These are phyloP conservation scores for Melinaea marsaeus DNA, from an alignment of 2,888 invertebrate genomes.

Conservation along the genomic window DNA sequence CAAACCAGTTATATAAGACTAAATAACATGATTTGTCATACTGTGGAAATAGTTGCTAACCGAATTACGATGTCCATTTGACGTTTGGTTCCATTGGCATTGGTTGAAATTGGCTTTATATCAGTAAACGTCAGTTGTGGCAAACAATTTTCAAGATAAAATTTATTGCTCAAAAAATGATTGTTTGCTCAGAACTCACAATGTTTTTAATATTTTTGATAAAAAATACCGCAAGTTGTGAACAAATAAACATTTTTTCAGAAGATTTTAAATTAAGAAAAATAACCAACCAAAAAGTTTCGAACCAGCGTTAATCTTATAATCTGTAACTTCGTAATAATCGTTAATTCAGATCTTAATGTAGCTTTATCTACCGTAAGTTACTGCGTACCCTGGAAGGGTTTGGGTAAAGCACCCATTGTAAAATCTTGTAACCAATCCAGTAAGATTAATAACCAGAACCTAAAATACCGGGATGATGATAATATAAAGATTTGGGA, in stretches of 20 bases:
- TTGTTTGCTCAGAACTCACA: too few species aligned
- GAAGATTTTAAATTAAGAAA: neutral
- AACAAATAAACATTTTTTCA: neutral
- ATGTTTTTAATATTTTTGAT: too few species aligned
- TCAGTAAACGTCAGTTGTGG: neutral
- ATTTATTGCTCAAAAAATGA: neutral
- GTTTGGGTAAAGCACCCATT: neutral
- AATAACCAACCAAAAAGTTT: neutral
- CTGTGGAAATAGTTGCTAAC: too few species aligned
- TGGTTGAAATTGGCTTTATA: neutral
- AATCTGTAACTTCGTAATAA: neutral
- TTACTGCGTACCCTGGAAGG: neutral
- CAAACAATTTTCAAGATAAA: neutral
- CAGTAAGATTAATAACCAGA: neutral
- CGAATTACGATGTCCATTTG: neutral
- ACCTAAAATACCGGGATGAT: too few species aligned
- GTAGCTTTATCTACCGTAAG: neutral
- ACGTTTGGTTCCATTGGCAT: neutral
- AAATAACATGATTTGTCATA: too few species aligned
- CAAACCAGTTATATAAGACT: too few species aligned
- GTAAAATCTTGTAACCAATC: slow-evolving; percentile 1
- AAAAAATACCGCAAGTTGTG: too few species aligned
- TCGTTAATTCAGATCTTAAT: slow-evolving; percentile 3
- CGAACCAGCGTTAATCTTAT: too few species aligned
- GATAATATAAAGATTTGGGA: too few species aligned